Conservation (phyloP, 2,888 invertebrate genomes). For the Imbricaverruca yamaguchii region DNA sequence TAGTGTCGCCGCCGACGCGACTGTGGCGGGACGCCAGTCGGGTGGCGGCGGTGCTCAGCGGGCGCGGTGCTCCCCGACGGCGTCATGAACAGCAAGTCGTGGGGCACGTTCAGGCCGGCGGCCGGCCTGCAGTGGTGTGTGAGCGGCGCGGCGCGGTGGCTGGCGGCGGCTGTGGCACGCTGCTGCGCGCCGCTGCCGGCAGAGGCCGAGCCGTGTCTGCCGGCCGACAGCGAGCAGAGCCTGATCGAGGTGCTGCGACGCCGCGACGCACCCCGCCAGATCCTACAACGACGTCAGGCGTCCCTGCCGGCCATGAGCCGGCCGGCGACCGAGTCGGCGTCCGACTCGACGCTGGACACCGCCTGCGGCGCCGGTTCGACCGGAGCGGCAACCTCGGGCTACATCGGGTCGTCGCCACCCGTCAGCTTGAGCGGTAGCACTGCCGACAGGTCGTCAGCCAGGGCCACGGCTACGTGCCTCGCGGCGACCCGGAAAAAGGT, state of each 20-base stretch:
- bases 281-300: neutral
- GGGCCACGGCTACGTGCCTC: neutral
- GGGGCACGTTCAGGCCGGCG: neutral
- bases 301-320: neutral
- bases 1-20: neutral
- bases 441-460: neutral
- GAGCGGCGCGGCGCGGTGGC: neutral
- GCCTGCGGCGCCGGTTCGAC: no score
- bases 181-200: neutral
- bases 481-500: neutral
- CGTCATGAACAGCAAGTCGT: neutral
- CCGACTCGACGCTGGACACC: neutral
- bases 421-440: neutral
- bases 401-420: neutral
- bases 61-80: no score
- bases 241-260: neutral
- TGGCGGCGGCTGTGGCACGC: neutral
- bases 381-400: neutral
- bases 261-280: neutral
- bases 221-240: neutral
- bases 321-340: neutral
- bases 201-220: conserved; percentile 1
- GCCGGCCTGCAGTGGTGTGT: neutral
- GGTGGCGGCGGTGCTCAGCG: neutral
- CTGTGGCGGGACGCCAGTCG: neutral